Base-by-base conservation (phyloP, 2,888 invertebrate species). In the Linhomoeus sp. region DNA sequence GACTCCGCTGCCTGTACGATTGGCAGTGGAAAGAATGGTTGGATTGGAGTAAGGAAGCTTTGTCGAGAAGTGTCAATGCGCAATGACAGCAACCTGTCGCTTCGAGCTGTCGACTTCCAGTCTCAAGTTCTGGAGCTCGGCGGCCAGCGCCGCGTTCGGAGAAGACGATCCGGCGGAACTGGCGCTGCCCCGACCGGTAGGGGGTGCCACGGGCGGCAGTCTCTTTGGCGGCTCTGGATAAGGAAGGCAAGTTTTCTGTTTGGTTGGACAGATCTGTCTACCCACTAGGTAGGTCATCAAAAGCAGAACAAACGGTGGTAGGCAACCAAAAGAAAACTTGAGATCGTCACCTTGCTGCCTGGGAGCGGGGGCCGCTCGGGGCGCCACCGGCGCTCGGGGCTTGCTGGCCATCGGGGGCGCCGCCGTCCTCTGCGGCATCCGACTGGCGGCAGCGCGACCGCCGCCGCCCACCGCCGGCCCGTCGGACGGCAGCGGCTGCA, bases 1-100 rank as follows among this genome's bases (percentile, higher is more conserved):
- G 82, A 70, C 22, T n/a, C 49, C 26, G 45, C 12, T n/a, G 24
- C 3, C 44, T 41, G n/a, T 23, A 37, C 29, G 29, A 5, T 5
- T 9, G 29, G 29, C n/a, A n/a, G n/a, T n/a, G n/a, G n/a, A n/a
- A n/a, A n/a, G n/a, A n/a, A n/a, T n/a, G n/a, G n/a, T n/a, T n/a
- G n/a, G n/a, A n/a, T n/a, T n/a, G n/a, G n/a, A n/a, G n/a, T n/a
- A n/a, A n/a, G n/a, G n/a, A n/a, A n/a, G n/a, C n/a, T n/a, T n/a
- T 12, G 29, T 29, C 29, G 29, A 29, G 29, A 12, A 5, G 29
- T 9, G 29, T 5, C 29, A 12, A 29, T 5, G 29, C 29, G 29
- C 3, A n/a, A n/a, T 3, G 9, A 38, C n/a, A 5, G 38, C 5
- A 5, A 47, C 45, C 49, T 52, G 45, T 19, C 45, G 45, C 38